phyloP scores from a whole-genome alignment of 2,113 vertebrate species.

The Tyrannus savana region DNA sequence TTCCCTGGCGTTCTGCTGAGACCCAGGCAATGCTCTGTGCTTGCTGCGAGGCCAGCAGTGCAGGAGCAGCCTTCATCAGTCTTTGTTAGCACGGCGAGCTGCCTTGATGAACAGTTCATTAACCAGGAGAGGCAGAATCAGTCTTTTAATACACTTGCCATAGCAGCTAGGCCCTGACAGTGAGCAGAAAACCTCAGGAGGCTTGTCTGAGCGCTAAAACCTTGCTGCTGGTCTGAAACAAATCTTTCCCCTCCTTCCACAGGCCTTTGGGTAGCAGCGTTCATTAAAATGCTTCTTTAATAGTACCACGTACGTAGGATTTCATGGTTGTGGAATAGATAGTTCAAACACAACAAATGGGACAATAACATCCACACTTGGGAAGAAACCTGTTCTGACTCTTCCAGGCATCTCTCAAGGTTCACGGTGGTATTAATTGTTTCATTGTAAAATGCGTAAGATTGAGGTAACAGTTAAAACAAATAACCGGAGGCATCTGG shows the following conservation, averaged over 20 bases:
- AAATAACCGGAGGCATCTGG: conserved; percentile 53
- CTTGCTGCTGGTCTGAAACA: not conserved
- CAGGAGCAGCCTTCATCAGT: conserved; percentile 61
- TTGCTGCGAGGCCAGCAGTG: conserved; percentile 15
- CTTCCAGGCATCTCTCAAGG: not conserved
- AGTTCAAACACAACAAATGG: not conserved
- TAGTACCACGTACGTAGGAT: not conserved
- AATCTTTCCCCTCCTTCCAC: conserved; percentile 22
- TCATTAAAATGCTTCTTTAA: conserved; percentile 30
- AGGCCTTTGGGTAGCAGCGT: not conserved
- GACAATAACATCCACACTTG: not conserved
- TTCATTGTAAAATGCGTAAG: conserved; percentile 32
- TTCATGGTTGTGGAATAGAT: not conserved
- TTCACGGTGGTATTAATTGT: not conserved
- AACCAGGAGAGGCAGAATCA: conserved; percentile 59
- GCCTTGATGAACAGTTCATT: conserved; percentile 66
- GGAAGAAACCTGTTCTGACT: conserved; percentile 16
- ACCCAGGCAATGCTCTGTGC: conserved; percentile 38
- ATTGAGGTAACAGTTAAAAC: conserved; percentile 63
- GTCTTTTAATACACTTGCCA: conserved; percentile 54
- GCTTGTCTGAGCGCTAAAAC: not conserved
- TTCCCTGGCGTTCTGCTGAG: conserved; percentile 36
- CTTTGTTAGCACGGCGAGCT: conserved; percentile 61
- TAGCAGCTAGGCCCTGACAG: conserved; percentile 14
- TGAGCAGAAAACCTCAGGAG: not conserved